Base-by-base conservation (phyloP, 2,113 vertebrate species). In the Pleuronectes platessa region DNA sequence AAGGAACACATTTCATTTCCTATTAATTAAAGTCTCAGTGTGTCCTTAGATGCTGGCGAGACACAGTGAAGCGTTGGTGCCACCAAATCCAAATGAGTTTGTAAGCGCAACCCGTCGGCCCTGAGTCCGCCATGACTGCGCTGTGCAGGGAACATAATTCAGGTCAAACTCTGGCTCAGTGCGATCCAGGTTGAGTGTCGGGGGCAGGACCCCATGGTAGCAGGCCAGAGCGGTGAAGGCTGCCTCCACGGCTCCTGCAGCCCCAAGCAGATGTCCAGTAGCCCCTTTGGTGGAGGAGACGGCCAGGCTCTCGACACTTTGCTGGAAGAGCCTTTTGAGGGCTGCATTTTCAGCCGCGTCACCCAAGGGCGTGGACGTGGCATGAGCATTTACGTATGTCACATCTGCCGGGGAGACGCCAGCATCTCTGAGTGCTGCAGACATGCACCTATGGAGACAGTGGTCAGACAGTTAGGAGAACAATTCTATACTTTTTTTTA, bases 71-170 rank as follows among this genome's bases (percentile, higher is more conserved):
- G 97, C 98, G 42, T 99, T 99, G 10, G 98, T 99, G 21, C 98
- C 98, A 0, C 98, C 98, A 71, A 99, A 99, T 27, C 98, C 98
- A 84, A 99, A 99, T 0, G 98, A 99, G 92, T 99, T 99, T 13
- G 95, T 96, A 61, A 99, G 95, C 2, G 95, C 97, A 54, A 99
- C 82, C 37, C 94, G 82, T 2, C 93, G 91, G 13, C 94, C 93
- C 59, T 40, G 82, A 23, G 86, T 75, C 84, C 79, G 91, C 98
- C 98, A 99, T 6, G 92, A 80, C 89, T 98, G 98, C 0, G 96
- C 93, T 37, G 58, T 84, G 79, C 96, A 88, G 0, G 97, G 96
- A 54, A 99, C 95, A 15, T 99, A 99, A 75, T 99, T 98, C 45
- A 99, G 94, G 90, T 97, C 91, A 83, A 99, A 99, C 74, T 95